These are phyloP conservation scores for Glaucidium brasilianum DNA, from an alignment of 2,113 vertebrate species.

Conservation along the genomic window DNA sequence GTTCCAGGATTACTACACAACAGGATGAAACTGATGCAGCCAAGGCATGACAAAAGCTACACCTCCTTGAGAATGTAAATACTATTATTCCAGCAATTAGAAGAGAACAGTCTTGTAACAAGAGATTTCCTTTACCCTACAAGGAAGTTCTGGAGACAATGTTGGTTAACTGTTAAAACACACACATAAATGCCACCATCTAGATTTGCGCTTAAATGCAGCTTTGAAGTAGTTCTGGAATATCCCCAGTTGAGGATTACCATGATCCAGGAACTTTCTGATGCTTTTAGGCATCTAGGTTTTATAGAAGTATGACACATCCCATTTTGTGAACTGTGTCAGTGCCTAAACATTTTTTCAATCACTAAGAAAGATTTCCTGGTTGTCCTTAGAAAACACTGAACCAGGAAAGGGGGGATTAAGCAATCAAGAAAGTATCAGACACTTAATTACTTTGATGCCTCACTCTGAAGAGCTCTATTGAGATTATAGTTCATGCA, in stretches of 20 bases:
- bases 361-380: neutral
- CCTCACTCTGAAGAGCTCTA: neutral
- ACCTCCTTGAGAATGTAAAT: neutral
- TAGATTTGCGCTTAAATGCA: neutral
- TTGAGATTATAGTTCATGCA: neutral
- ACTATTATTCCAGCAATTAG: neutral
- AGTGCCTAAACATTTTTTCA: neutral
- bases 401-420: conserved; percentile 7
- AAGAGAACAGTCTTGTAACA: neutral
- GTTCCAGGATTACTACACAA: neutral
- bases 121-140: neutral
- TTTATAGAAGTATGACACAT: neutral
- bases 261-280: neutral
- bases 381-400: conserved; percentile 3
- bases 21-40: neutral
- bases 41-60: neutral
- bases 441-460: conserved; percentile 10
- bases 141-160: neutral
- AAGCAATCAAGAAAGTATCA: conserved; percentile 33
- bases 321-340: neutral
- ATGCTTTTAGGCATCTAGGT: neutral
- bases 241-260: neutral
- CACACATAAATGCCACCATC: neutral
- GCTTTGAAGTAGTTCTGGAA: neutral
- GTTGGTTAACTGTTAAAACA: neutral